Evolutionary conservation across 2,113 vertebrate genomes (phyloP), one percentile per base, ranked within the genome.

Genomic region (Raja brachyura): DNA sequence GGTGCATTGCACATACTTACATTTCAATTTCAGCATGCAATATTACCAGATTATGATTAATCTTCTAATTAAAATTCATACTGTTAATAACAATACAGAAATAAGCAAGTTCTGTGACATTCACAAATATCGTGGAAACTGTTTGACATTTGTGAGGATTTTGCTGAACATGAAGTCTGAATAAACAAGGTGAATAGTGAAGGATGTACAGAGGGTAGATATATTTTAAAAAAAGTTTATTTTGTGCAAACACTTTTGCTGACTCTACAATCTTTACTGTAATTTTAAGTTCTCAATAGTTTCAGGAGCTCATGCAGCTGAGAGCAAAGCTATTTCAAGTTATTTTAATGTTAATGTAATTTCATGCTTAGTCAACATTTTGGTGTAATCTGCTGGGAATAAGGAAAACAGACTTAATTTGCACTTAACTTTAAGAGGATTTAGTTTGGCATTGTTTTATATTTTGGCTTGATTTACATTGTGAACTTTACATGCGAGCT

Each of bases 271-370:
- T 68, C 68, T 39, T 39, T 48, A 48, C 33, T 31, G 68, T 48
- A 25, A 22, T 68, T 70, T 18, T 4, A 70, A 70, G 66, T 90
- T 70, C 31, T 25, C 70, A 68, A 61, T 90, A 70, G 66, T 70
- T 90, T 70, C 16, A 33, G 88, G 18, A 70, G n/a, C 56, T 48
- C 18, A 16, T 70, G 33, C 88, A 73, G 66, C 88, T 70, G 88
- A 90, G 63, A 90, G 6, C 31, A 70, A n/a, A 73, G 66, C 22
- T 90, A 70, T 90, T 48, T 59, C 39, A 39, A 70, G 88, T 70
- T 90, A 90, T 39, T 70, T 73, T 70, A 90, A 90, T 39, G 88
- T 33, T 59, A 70, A 48, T 90, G 88, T 90, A 90, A 90, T 90
- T 90, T 70, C 88, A 90, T 10, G 31, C 66, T 90, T 16, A 70